Conservation (phyloP, 2,888 invertebrate species). For the Leptopilina drosophilae region DNA sequence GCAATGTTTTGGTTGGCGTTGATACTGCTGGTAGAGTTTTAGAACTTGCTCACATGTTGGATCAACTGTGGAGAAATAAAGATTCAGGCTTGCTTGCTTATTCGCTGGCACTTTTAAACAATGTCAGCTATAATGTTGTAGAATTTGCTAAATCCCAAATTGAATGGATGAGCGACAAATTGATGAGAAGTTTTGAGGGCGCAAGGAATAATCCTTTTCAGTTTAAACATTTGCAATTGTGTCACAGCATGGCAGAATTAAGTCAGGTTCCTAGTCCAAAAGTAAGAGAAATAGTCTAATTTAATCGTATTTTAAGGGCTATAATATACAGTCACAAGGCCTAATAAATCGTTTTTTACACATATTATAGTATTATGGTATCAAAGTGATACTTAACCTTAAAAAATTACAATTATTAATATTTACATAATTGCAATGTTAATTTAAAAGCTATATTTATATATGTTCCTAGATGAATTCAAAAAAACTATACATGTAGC, state of each 20-base stretch:
- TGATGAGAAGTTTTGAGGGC: slow-evolving; percentile 94
- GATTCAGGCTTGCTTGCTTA: slow-evolving; percentile 97
- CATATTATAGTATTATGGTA: no score
- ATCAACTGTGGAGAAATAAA: slow-evolving; percentile 95
- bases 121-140: slow-evolving; percentile 98
- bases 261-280: slow-evolving; percentile 92
- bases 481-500: no score
- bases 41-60: slow-evolving; percentile 97
- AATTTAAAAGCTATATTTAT: no score
- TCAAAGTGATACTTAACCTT: no score
- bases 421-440: no score
- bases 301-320: not conserved
- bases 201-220: slow-evolving; percentile 97
- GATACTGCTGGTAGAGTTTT: slow-evolving; percentile 98
- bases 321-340: no score
- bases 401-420: no score
- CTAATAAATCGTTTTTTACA: no score
- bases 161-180: slow-evolving; percentile 99
- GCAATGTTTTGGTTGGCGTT: slow-evolving; percentile 96
- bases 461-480: no score
- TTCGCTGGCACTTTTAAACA: slow-evolving; percentile 94
- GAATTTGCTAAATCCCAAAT: slow-evolving; percentile 99
- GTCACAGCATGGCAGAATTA: slow-evolving; percentile 94
- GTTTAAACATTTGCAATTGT: slow-evolving; percentile 94
- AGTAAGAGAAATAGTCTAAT: slow-evolving; percentile 71